Evolutionary conservation across 2,113 vertebrate species (phyloP), one percentile per base, ranked within the genome.

Genomic region (Leucopternis melanops): DNA sequence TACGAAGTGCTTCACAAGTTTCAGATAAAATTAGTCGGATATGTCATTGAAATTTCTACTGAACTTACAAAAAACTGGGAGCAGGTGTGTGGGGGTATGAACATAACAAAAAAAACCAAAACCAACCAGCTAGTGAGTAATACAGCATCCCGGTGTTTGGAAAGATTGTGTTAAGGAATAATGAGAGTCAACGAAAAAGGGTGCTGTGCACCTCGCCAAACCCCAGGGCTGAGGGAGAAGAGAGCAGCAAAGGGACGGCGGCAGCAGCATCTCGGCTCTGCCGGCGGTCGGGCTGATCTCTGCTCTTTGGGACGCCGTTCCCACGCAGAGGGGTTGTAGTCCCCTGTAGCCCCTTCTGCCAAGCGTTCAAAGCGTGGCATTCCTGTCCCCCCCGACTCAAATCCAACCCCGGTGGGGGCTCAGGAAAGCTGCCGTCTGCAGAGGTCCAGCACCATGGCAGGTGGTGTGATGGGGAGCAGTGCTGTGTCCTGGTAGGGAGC

Each of bases 311-410:
- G 31, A 38, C 2, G 4, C 4, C 5, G 5, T 73, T 87, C 18
- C 59, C 74, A 13, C 4, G 58, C 5, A 5, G 50, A 70, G 36
- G 13, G 15, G 20, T 26, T 67, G 71, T 31, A 25, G 49, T 26
- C 5, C n/a, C 40, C 65, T 10, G 3, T 42, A 67, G 40, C 45
- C 59, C 16, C 29, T 65, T 88, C 69, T 38, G 71, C 50, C 47
- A 50, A 31, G 32, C 2, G 0, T 32, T 72, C 52, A 26, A 21
- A 86, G 47, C 5, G 1, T 47, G 34, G 52, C 78, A 26, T 14
- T 8, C 0, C 0, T 32, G 69, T 58, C 7, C n/a, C 71, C 16
- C 25, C 8, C 0, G 1, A 34, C 62, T 40, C 25, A 32, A 34
- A 91, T 38, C 32, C 70, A 62, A 9, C 27, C 15, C 25, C 3